A percentile compares a stretch with the other conserved stretches of the same genome.
These are phyloP conservation scores for Micromesistius poutassou DNA, from an alignment of 2,797 vertebrate species.

Conservation along the genomic window DNA sequence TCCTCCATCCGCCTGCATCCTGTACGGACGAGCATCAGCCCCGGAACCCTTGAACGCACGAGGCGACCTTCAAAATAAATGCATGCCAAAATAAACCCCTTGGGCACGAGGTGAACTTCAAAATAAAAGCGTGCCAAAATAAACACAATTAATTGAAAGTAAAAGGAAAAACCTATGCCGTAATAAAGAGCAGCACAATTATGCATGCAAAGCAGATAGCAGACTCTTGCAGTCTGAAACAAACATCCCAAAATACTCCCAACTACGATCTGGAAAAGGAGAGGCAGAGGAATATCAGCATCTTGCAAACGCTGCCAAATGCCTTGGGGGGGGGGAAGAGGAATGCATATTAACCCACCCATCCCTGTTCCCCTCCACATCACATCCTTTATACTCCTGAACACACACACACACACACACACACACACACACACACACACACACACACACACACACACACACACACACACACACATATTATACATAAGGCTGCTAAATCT, in stretches of 20 bases:
- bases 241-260: slow-evolving; percentile 14
- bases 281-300: slow-evolving; percentile 23
- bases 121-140: too few species aligned
- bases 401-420: not conserved
- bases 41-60: not conserved
- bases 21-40: slow-evolving; percentile 18
- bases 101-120: too few species aligned
- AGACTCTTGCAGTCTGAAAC: slow-evolving; percentile 19
- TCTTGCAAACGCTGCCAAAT: slow-evolving; percentile 7
- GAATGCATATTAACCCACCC: slow-evolving; percentile 6
- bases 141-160: not conserved
- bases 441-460: slow-evolving; percentile 5
- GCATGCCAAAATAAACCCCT: not conserved
- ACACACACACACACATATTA: not conserved
- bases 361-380: slow-evolving; percentile 5
- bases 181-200: not conserved
- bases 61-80: not conserved
- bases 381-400: too few species aligned
- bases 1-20: slow-evolving; percentile 9
- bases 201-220: not conserved
- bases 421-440: slow-evolving; percentile 6
- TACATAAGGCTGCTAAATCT: not conserved
- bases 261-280: slow-evolving; percentile 17
- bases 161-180: not conserved
- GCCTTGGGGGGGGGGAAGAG: slow-evolving; percentile 5